A percentile compares a stretch with the other conserved stretches of the same genome.
These are phyloP conservation scores for Chionis minor DNA, from an alignment of 2,113 vertebrate species.

Conservation along the genomic window DNA sequence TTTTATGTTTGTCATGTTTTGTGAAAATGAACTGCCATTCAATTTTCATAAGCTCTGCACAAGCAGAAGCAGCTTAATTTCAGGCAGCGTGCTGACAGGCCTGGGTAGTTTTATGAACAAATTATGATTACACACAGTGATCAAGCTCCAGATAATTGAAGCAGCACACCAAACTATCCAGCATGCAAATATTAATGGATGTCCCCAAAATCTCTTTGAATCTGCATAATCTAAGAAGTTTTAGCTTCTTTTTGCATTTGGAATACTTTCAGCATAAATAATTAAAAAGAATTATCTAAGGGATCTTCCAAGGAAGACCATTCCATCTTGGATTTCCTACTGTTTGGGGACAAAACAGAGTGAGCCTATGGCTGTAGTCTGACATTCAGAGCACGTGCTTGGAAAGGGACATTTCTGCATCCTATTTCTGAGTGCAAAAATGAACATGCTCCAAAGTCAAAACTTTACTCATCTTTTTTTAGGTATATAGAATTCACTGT, in stretches of 20 bases:
- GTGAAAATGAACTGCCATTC: conserved; percentile 84
- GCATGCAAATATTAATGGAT: conserved; percentile 51
- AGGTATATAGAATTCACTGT: not conserved
- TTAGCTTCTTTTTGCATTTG: not conserved
- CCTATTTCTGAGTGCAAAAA: not conserved
- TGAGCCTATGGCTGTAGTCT: not conserved
- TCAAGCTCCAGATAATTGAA: conserved; percentile 70
- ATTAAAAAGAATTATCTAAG: not conserved
- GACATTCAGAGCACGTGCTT: not conserved
- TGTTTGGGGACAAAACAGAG: not conserved
- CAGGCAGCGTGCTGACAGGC: conserved; percentile 74
- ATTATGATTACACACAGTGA: conserved; percentile 74
- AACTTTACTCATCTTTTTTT: not conserved
- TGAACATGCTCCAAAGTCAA: not conserved
- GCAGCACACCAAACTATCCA: conserved; percentile 53
- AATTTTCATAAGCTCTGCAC: conserved; percentile 73
- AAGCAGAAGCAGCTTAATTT: conserved; percentile 74
- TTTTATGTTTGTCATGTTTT: conserved; percentile 78
- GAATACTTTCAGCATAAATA: conserved; percentile 1
- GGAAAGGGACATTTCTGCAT: not conserved
- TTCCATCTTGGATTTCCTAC: not conserved
- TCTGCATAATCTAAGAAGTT: conserved; percentile 43
- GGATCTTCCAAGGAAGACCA: not conserved
- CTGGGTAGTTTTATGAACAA: conserved; percentile 70
- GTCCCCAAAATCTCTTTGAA: conserved; percentile 45